These are phyloP conservation scores for Oscheius onirici DNA, from an alignment of 2,888 invertebrate genomes.

Conservation along the genomic window DNA sequence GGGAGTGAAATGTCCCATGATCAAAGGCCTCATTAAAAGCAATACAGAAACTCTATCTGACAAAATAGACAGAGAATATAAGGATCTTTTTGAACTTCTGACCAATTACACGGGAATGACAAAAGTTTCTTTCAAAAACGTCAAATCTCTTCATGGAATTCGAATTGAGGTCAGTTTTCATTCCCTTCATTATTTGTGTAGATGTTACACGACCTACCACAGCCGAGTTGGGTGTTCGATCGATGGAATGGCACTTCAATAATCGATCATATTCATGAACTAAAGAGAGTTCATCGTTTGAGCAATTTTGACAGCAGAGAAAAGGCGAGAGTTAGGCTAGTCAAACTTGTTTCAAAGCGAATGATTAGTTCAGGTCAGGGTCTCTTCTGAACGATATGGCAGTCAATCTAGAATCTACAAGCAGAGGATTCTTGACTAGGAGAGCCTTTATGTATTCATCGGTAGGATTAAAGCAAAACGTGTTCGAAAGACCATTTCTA, in stretches of 20 bases:
- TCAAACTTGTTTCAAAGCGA: too few species aligned
- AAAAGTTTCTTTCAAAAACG: conserved; percentile 41
- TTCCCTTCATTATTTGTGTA: conserved; percentile 3
- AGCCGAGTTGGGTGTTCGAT: conserved; percentile 44
- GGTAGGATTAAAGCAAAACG: background rate
- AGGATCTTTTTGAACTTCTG: conserved; percentile 1
- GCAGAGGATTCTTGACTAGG: background rate
- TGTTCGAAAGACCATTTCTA: conserved; percentile 18
- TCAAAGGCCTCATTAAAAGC: background rate
- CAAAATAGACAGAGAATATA: background rate
- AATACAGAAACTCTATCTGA: background rate
- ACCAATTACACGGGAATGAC: conserved; percentile 15
- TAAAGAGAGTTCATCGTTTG: conserved; percentile 40
- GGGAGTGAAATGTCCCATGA: conserved; percentile 45
- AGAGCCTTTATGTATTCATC: conserved; percentile 11
- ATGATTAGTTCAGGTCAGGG: conserved; percentile 10
- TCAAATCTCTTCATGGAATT: conserved; percentile 50
- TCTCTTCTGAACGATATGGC: conserved; percentile 23
- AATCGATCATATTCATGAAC: conserved; percentile 43
- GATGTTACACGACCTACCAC: conserved; percentile 43
- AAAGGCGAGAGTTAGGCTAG: conserved; percentile 38
- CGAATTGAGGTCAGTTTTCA: conserved; percentile 43
- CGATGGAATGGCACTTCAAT: conserved; percentile 41
- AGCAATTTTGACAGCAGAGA: conserved; percentile 40
- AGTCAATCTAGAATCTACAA: background rate